Conservation (phyloP, 1,140 invertebrate species). For the Wiebesia pumilae region DNA sequence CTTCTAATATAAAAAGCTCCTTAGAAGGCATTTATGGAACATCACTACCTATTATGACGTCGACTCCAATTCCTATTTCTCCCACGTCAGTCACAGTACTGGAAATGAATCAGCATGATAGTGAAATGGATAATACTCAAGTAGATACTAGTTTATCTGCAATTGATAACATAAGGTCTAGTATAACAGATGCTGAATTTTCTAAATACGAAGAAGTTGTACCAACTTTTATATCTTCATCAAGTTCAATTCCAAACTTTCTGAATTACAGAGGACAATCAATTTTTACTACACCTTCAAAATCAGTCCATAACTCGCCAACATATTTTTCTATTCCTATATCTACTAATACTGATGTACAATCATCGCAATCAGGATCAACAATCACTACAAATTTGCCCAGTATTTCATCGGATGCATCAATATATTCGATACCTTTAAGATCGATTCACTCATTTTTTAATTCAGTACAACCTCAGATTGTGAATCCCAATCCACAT, state of each 20-base stretch:
- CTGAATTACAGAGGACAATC: constrained; percentile 59
- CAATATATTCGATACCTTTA: constrained; percentile 57
- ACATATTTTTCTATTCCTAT: constrained; percentile 69
- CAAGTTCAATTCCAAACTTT: constrained; percentile 39
- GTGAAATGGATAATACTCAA: constrained; percentile 52
- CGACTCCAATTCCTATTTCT: constrained; percentile 44
- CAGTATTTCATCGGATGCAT: constrained; percentile 19
- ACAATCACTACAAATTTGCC: not conserved
- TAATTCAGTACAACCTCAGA: constrained; percentile 44
- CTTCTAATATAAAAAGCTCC: not conserved
- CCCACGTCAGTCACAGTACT: not conserved
- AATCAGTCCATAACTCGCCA: constrained; percentile 57
- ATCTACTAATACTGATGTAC: constrained; percentile 54
- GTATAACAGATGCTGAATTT: constrained; percentile 34
- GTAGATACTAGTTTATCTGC: constrained; percentile 38
- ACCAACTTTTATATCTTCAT: constrained; percentile 55
- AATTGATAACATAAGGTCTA: constrained; percentile 30
- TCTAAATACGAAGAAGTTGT: constrained; percentile 63
- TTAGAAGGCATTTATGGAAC: not conserved
- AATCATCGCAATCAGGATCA: constrained; percentile 42
- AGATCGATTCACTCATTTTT: constrained; percentile 47
- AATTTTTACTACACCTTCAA: constrained; percentile 49
- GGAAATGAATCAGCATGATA: constrained; percentile 45
- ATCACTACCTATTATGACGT: constrained; percentile 43
- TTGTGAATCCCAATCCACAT: constrained; percentile 47